Evolutionary conservation across 2,888 invertebrate species (phyloP), one percentile per base, ranked within the genome.

Genomic region (Crepidodera aurea): DNA sequence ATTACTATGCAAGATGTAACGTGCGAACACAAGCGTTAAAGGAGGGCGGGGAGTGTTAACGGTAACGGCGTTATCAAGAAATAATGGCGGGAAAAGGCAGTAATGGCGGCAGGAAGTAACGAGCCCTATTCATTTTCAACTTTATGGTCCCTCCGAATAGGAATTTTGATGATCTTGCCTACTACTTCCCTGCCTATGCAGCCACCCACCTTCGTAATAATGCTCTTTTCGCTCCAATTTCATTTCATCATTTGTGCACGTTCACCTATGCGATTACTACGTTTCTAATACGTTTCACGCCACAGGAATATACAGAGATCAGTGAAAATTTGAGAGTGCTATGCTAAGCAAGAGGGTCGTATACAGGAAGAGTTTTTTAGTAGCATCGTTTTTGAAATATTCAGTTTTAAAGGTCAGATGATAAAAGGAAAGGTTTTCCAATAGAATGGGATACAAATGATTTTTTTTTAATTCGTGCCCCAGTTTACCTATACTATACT

Each of bases 1-100:
- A 51, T 51, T 51, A 51, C 51, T 51, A 51, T 51, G 51, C 51
- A 51, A 51, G 51, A 51, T 51, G 51, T 51, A 51, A 50, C 50
- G 13, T 50, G 50, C 50, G 13, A 50, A 50, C 50, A 22, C 22
- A 12, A 39, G 39, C 13, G 39, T 16, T 6, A 22, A 4, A 6
- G 22, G 44, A 12, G 44, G 44, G 8, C 5, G 44, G 25, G 48
- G 48, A 27, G 27, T 7, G 48, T 27, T 27, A 27, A 27, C 48
- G 48, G 25, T 48, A 48, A 51, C 32, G 51, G 51, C 51, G 51
- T 51, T 51, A 51, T 51, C 51, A 51, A 51, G 51, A 51, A 51
- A 22, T 51, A 34, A 51, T 37, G 37, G 51, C 34, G 51, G 51
- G 34, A 51, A 51, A 51, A 51, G 51, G 51, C 51, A 51, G 51